Evolutionary conservation across 1,140 invertebrate genomes (phyloP).

Genomic region (Grapholita molesta): DNA sequence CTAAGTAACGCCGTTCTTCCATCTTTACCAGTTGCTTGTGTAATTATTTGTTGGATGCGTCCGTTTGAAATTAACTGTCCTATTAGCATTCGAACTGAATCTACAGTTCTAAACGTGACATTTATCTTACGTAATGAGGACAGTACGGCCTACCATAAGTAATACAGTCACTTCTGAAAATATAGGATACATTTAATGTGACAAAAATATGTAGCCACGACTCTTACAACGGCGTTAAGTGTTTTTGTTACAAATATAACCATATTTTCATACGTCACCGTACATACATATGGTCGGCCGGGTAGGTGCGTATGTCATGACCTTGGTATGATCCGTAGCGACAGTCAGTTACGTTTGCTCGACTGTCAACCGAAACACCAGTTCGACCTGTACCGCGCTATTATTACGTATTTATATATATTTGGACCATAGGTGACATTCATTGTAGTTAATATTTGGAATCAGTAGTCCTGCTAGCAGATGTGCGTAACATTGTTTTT

Average conservation of each 20-base stretch:
- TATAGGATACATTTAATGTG: too few species aligned
- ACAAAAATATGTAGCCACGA: too few species aligned
- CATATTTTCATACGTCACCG: too few species aligned
- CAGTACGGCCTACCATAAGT: background rate
- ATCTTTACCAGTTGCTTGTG: background rate
- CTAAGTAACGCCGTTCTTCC: background rate
- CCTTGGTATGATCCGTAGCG: background rate
- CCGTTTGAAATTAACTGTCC: background rate
- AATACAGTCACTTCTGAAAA: too few species aligned
- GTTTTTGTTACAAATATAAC: too few species aligned
- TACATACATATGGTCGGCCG: too few species aligned
- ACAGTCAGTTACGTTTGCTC: background rate
- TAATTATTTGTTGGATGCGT: background rate
- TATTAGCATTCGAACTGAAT: too few species aligned
- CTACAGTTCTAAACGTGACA: too few species aligned
- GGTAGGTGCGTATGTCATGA: background rate
- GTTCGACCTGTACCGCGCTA: slow-evolving; percentile 15
- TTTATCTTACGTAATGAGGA: background rate
- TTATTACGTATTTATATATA: slow-evolving; percentile 16
- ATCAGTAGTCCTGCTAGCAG: slow-evolving; percentile 16
- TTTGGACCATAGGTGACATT: slow-evolving; percentile 16
- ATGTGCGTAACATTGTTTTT: slow-evolving; percentile 6
- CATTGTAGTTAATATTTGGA: slow-evolving; percentile 14
- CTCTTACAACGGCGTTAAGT: too few species aligned
- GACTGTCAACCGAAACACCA: background rate